These are phyloP conservation scores for Epinephelus lanceolatus DNA, from an alignment of 2,113 vertebrate species.

Conservation along the genomic window DNA sequence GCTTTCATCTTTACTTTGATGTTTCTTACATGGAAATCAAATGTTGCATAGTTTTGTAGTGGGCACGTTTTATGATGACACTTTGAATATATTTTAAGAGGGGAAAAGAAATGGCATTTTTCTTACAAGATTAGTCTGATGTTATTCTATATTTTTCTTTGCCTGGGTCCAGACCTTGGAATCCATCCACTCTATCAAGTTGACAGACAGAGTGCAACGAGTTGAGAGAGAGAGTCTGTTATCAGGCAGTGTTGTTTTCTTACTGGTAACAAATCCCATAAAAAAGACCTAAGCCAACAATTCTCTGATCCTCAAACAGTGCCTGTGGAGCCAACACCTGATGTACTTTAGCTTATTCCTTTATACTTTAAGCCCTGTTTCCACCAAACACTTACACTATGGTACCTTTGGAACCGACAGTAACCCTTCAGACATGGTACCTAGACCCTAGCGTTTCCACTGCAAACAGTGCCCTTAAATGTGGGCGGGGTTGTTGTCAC, in stretches of 20 bases:
- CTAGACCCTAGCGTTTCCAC: too few relatives aligned
- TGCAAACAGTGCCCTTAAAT: too few relatives aligned
- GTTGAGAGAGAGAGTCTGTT: too few relatives aligned
- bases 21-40: constrained; percentile 20
- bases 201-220: too few relatives aligned
- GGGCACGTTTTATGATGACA: neutral
- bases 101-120: neutral
- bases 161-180: too few relatives aligned
- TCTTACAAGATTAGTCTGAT: neutral
- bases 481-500: too few relatives aligned
- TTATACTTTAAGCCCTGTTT: neutral
- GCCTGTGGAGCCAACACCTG: neutral
- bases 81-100: constrained; percentile 4
- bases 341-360: neutral
- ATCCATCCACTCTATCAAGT: too few relatives aligned
- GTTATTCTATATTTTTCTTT: neutral
- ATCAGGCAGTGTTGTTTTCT: too few relatives aligned
- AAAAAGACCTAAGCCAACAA: constrained; percentile 1
- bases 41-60: neutral
- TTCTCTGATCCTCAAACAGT: neutral
- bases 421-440: too few relatives aligned
- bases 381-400: too few relatives aligned
- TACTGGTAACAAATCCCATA: neutral
- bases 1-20: constrained; percentile 48
- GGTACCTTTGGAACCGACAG: too few relatives aligned